Evolutionary conservation across 2,888 invertebrate genomes (phyloP), one percentile per base, ranked within the genome.

Genomic region (Camponotus fellah): DNA sequence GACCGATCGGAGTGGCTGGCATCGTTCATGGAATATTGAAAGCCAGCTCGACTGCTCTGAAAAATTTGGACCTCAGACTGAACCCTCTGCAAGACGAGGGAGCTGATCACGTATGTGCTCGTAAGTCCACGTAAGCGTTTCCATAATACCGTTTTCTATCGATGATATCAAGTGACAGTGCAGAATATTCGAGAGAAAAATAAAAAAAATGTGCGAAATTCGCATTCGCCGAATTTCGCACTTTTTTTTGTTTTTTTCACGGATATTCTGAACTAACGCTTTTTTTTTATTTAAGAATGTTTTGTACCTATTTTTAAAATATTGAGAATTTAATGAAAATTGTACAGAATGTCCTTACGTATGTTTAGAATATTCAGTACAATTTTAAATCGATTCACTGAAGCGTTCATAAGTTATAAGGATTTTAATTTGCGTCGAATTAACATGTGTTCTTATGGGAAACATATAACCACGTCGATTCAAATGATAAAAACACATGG

Each of bases 11-110:
- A n/a, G 94, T 95, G 83, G 95, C 96, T 88, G 96, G 96, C 14
- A 93, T 96, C 82, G 95, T 96, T 69, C 95, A 96, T 90, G 95
- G 96, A 77, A 91, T 96, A 88, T 94, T 96, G 88, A 95, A 95
- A 94, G 95, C 95, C 68, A 62, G 65, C 3, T 95, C 95, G 12
- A 95, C 95, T n/a, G 95, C 93, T 8, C 85, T 96, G 53, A 91
- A 91, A 49, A 89, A 90, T 53, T 88, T 96, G 53, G 95, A 97
- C 95, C 95, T 97, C 86, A 95, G 96, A 87, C 92, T 97, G 82
- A 97, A 97, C 91, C 96, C 96, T 9, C 95, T 97, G 94, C 95
- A 96, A 3, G 95, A 96, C 62, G 95, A 95, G 12, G 97, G 97
- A 71, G 96, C 88, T n/a, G n/a, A 32, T 62, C 91, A 94, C 58